Evolutionary conservation across 2,113 vertebrate genomes (phyloP).

Genomic region (Crotophaga sulcirostris): DNA sequence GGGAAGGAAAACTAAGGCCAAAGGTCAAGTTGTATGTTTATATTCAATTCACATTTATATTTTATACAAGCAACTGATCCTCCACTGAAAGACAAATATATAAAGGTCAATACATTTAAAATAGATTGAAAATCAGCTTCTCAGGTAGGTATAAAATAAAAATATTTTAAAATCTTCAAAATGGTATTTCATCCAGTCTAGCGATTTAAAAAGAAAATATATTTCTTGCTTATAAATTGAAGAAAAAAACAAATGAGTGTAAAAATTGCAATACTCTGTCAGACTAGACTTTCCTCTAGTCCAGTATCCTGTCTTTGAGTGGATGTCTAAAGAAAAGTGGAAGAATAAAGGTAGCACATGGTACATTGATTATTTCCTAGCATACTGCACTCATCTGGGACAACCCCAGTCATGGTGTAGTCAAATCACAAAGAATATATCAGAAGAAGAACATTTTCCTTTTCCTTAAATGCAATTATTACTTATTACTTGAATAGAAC

Average conservation of each 20-base stretch:
- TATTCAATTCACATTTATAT: not conserved
- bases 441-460: not conserved
- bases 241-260: not conserved
- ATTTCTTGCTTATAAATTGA: not conserved
- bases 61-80: not conserved
- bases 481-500: not conserved
- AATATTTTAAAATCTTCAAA: not conserved
- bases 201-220: not conserved
- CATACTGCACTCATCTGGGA: not conserved
- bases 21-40: not conserved
- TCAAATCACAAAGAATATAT: not conserved
- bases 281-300: not conserved
- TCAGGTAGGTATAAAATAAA: not conserved
- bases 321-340: not conserved
- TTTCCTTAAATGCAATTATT: not conserved
- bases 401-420: not conserved
- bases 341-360: not conserved
- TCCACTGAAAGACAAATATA: not conserved
- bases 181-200: not conserved
- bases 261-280: not conserved
- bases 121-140: not conserved
- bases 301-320: not conserved
- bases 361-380: not conserved
- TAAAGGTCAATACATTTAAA: not conserved
- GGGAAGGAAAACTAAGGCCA: not conserved